A percentile compares a stretch with the other conserved stretches of the same genome.
Conservation (phyloP, 2,113 vertebrate species). For the Vulpes lagopus region DNA sequence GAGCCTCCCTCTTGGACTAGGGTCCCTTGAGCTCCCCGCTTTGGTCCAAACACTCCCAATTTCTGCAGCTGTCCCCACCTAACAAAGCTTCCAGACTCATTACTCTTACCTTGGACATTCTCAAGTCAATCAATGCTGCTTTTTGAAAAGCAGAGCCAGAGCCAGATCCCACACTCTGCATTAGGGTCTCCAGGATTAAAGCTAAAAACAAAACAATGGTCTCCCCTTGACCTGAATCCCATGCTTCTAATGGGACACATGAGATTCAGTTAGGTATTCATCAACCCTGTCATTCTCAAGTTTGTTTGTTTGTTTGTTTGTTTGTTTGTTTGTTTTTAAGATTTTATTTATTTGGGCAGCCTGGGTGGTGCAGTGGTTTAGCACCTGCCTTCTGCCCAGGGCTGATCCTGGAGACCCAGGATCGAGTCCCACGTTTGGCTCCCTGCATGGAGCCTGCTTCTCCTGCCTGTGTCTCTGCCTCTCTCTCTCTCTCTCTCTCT, state of each 20-base stretch:
- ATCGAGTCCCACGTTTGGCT: too few relatives aligned
- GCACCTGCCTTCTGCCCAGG: too few relatives aligned
- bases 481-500: too few relatives aligned
- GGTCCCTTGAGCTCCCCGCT: background rate
- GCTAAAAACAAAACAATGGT: fast-evolving
- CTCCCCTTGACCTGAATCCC: background rate
- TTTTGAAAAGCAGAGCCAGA: background rate
- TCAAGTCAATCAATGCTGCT: background rate
- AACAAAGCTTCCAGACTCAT: background rate
- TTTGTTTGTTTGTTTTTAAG: too few relatives aligned
- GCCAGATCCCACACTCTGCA: fast-evolving
- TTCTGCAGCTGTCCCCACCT: background rate
- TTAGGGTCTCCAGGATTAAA: fast-evolving
- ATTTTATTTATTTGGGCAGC: too few relatives aligned
- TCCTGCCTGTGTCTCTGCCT: too few relatives aligned
- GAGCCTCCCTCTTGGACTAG: background rate
- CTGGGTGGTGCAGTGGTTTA: too few relatives aligned
- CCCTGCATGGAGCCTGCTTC: too few relatives aligned
- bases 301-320: too few relatives aligned
- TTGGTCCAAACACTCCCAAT: background rate
- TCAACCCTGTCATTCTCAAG: too few relatives aligned
- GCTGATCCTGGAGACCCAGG: too few relatives aligned
- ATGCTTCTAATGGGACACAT: background rate
- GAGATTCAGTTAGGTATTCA: too few relatives aligned
- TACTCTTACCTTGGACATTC: fast-evolving